phyloP scores from a whole-genome alignment of 2,797 vertebrate genomes.

The Crotalus adamanteus region DNA sequence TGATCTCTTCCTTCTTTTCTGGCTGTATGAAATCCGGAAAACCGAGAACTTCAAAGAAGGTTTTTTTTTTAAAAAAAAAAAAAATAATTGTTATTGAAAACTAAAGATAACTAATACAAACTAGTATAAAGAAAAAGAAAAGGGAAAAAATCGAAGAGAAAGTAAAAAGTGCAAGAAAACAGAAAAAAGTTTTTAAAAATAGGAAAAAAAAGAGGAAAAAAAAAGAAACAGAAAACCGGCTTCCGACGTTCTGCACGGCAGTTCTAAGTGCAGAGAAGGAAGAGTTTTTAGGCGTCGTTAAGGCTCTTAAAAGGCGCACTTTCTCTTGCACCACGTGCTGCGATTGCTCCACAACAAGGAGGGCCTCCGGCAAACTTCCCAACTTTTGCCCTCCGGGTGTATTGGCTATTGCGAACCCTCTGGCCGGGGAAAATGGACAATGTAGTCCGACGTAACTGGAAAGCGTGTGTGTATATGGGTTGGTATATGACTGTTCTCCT shows the following conservation, averaged over 20 bases:
- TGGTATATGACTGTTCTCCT: neutral
- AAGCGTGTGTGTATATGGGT: neutral
- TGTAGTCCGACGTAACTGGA: neutral
- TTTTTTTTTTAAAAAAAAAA: neutral
- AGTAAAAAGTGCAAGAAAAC: neutral
- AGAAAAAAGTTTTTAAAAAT: neutral
- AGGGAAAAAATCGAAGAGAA: neutral
- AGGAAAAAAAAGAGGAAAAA: neutral
- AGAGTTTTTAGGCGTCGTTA: neutral
- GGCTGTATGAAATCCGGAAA: neutral
- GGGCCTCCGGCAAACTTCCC: neutral
- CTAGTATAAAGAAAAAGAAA: neutral
- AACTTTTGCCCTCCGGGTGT: neutral
- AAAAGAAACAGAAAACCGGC: neutral
- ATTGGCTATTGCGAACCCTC: neutral
- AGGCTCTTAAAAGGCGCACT: rapidly evolving
- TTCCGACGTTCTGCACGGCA: neutral
- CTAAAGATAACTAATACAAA: neutral
- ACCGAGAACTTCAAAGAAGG: neutral
- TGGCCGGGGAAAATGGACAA: neutral
- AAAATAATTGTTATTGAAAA: neutral
- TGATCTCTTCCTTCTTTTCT: neutral
- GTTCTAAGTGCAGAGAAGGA: neutral
- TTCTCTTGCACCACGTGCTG: neutral
- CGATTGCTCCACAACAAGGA: neutral